Percentiles rank a stretch among this genome's conserved stretches.
Evolutionary conservation across 2,888 invertebrate genomes (phyloP).

Genomic region (Philereme transversata): DNA sequence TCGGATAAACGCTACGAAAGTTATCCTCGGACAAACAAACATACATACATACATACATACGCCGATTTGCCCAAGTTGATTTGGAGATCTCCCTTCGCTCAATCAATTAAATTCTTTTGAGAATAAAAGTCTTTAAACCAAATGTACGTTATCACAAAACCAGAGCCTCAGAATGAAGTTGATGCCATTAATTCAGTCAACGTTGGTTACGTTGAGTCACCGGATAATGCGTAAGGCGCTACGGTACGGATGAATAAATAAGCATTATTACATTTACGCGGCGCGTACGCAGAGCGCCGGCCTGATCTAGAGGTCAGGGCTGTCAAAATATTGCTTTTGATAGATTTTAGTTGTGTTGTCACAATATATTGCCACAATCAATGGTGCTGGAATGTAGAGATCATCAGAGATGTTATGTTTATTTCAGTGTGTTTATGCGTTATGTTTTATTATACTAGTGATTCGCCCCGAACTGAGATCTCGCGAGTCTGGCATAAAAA

Average conservation of each 20-base stretch:
- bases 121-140: no score
- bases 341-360: constrained; percentile 22
- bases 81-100: no score
- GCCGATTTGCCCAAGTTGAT: no score
- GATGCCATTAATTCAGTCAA: constrained; percentile 17
- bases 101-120: no score
- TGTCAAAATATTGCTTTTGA: constrained; percentile 39
- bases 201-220: constrained; percentile 24
- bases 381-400: constrained; percentile 2
- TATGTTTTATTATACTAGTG: no score
- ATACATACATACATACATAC: no score
- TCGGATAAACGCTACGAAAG: no score
- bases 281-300: constrained; percentile 25
- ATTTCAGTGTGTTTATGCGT: no score
- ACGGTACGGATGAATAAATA: constrained; percentile 44
- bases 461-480: no score
- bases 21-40: no score
- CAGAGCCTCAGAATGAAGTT: constrained; percentile 1
- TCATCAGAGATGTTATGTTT: neutral
- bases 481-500: no score
- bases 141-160: neutral
- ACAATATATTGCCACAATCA: constrained; percentile 6
- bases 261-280: constrained; percentile 40
- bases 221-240: constrained; percentile 25
- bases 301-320: constrained; percentile 42